phyloP scores from a whole-genome alignment of 2,888 invertebrate genomes.

The Xestoiulus laeticollis region DNA sequence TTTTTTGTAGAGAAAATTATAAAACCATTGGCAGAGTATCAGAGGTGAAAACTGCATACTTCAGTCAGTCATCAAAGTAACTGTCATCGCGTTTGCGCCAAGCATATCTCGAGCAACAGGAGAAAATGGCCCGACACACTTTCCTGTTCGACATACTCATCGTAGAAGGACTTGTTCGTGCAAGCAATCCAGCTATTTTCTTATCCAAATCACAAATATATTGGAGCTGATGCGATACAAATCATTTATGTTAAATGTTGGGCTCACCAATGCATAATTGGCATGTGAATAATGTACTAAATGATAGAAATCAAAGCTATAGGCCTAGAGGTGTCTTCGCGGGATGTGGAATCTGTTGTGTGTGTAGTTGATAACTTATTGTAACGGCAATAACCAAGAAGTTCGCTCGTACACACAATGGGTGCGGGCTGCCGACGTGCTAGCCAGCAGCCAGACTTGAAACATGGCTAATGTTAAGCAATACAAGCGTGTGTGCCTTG shows the following conservation, averaged over 20 bases:
- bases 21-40: conserved; percentile 69
- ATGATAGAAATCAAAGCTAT: conserved; percentile 34
- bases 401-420: not conserved
- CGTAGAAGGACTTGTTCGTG: conserved; percentile 18
- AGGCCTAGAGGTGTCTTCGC: conserved; percentile 34
- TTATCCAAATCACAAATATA: conserved; percentile 33
- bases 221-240: conserved; percentile 30
- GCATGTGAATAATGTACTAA: conserved; percentile 39
- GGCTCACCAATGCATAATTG: conserved; percentile 41
- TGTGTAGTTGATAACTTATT: conserved; percentile 36
- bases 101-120: conserved; percentile 3
- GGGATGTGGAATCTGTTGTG: conserved; percentile 41
- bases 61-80: not conserved
- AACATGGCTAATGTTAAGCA: conserved; percentile 31
- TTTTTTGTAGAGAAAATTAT: conserved; percentile 67
- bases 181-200: conserved; percentile 16
- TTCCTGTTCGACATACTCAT: conserved; percentile 35
- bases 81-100: not conserved
- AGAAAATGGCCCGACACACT: conserved; percentile 23
- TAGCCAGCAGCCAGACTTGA: not conserved
- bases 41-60: conserved; percentile 56
- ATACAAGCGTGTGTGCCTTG: not conserved
- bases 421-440: not conserved
- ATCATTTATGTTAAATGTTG: conserved; percentile 35
- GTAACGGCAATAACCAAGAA: conserved; percentile 13